Percentiles rank a stretch among this genome's conserved stretches.
phyloP scores from a whole-genome alignment of 2,113 vertebrate species.

The Orycteropus afer region DNA sequence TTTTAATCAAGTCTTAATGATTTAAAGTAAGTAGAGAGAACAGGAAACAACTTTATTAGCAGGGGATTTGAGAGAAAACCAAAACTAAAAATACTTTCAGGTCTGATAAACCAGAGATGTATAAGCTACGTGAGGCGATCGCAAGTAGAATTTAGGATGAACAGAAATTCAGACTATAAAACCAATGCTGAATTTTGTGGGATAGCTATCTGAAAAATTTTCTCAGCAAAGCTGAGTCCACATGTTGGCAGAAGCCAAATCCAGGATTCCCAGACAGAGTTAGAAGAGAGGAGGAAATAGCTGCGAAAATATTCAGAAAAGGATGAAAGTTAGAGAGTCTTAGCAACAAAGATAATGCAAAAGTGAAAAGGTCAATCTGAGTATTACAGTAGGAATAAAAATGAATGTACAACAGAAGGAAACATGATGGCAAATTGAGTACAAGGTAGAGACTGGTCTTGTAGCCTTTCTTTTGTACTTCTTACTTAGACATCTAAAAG shows the following conservation, averaged over 20 bases:
- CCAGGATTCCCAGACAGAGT: background rate
- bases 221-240: background rate
- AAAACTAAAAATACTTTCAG: background rate
- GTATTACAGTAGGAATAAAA: background rate
- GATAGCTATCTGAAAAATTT: background rate
- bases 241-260: background rate
- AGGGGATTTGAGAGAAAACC: background rate
- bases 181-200: background rate
- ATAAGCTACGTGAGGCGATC: background rate
- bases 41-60: background rate
- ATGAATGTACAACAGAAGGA: background rate
- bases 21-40: conserved; percentile 16
- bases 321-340: background rate
- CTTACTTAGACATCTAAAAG: background rate
- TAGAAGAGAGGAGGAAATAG: background rate
- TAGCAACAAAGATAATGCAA: background rate
- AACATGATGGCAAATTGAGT: background rate
- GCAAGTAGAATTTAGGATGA: background rate
- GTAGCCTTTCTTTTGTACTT: background rate
- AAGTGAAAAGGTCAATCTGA: background rate
- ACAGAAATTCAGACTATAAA: background rate
- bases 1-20: background rate
- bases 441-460: background rate
- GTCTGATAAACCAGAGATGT: background rate
- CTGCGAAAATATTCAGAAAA: background rate